Conservation (phyloP, 2,113 vertebrate genomes). For the Noctilio leporinus region DNA sequence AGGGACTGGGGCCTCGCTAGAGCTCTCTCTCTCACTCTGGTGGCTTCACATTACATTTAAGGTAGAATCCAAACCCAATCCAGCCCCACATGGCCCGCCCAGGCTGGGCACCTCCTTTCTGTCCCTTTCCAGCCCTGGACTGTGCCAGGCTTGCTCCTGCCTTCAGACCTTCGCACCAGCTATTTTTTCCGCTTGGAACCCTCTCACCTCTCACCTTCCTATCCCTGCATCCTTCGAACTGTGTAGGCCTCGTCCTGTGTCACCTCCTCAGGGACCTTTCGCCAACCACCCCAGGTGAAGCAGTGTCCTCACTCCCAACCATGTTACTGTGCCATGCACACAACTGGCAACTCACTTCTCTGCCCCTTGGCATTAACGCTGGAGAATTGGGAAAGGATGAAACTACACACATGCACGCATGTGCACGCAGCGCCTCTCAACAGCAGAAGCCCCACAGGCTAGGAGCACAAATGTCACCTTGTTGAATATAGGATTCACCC, state of each 20-base stretch:
- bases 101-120: not conserved
- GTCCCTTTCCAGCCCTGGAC: not conserved
- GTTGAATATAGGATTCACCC: not conserved
- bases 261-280: not conserved
- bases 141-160: not conserved
- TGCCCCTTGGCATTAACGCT: not conserved
- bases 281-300: not conserved
- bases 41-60: not conserved
- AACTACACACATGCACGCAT: not conserved
- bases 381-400: not conserved
- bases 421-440: not conserved
- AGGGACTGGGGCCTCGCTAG: not conserved
- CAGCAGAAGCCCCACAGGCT: fast-evolving
- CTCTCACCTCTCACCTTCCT: not conserved
- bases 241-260: not conserved
- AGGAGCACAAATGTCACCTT: not conserved
- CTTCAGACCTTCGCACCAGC: not conserved
- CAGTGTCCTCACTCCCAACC: not conserved
- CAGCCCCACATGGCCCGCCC: not conserved
- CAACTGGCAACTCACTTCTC: not conserved
- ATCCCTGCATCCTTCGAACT: fast-evolving
- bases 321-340: fast-evolving
- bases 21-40: not conserved
- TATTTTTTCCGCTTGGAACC: not conserved
- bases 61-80: not conserved